Evolutionary conservation across 2,888 invertebrate genomes (phyloP), one percentile per base, ranked within the genome.

Genomic region (Coremacera marginata): DNA sequence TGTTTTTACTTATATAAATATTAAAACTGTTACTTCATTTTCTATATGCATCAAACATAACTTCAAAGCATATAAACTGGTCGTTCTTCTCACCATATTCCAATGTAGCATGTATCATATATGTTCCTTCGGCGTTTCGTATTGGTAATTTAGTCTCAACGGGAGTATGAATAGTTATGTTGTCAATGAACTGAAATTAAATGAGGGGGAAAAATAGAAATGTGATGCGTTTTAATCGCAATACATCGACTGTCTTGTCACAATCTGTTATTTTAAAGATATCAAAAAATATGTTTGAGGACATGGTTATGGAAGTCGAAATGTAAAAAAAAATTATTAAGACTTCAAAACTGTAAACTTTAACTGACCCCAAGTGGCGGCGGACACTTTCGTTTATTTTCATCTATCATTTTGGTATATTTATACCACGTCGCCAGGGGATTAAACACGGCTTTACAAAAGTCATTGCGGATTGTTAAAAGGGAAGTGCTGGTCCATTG

Each of bases 401-500:
- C n/a, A n/a, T n/a, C n/a, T n/a, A n/a, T n/a, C n/a, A n/a, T 19
- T 63, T 65, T 51, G 7, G 65, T 27, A 16, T 63, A 73, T 16
- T 44, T 7, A 57, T 77, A 74, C 79, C 79, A 79, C 9, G 76
- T 16, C 52, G 77, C 79, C 8, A 49, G 49, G 8, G 68, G 62
- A 37, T 37, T 51, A 31, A 72, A 76, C 11, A 77, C 9, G 2
- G 65, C 9, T 1, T 25, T 11, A 16, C 77, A 79, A 4, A 76
- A 65, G 55, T 68, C 49, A 5, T 14, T 2, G 0, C 75, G 65
- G 2, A 60, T n/a, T n/a, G n/a, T 73, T 8, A 79, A 67, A 52
- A 65, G 73, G 49, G 73, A 79, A 19, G 79, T 79, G 27, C 72
- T 70, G 14, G 70, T 70, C 79, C 79, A 79, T n/a, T 72, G 51